Evolutionary conservation across 2,113 vertebrate genomes (phyloP), one percentile per base, ranked within the genome.

Genomic region (Micromys minutus): DNA sequence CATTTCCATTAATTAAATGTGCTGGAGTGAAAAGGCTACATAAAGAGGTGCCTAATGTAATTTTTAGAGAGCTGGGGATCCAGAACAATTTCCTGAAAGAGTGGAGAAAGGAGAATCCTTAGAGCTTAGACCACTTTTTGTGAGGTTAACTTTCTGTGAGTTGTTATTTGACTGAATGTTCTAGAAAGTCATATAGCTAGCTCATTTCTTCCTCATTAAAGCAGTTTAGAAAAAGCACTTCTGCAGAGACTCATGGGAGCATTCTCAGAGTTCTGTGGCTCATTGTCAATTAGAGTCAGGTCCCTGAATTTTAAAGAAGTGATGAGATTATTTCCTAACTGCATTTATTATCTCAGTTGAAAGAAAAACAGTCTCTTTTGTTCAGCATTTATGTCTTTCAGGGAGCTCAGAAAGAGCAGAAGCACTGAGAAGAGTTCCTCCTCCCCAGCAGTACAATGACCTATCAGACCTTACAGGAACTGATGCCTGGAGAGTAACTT

Each of bases 51-150:
- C 42, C 16, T 67, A 29, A 71, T 31, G 7, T 45, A 59, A 47
- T 17, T 65, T 90, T 90, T 77, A 36, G 11, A 59, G 61, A 87
- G 57, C 10, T 22, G 16, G 34, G 17, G 5, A 36, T 42, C 36
- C 31, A 83, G 87, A 55, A 84, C 80, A 9, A 57, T 85, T 57
- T 94, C 42, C 69, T 52, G 24, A 79, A 67, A 97, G 31, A 39
- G 85, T 1, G 39, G 42, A 10, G 5, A 29, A 79, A 76, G 15
- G 36, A 39, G 5, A 19, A 21, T 21, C 9, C 12, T 55, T 16
- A 81, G 81, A 34, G 7, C 29, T 31, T 39, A 61, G 36, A 72
- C 59, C 10, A 55, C 16, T 89, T 67, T 79, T n/a, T 86, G 7
- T 31, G 39, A 77, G 50, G 24, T 39, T 93, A 55, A 89, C 19